Evolutionary conservation across 92 coral and sea anemone species (phyloP), one percentile per base, ranked within the genome.

Genomic region (Parazoanthus darwini): DNA sequence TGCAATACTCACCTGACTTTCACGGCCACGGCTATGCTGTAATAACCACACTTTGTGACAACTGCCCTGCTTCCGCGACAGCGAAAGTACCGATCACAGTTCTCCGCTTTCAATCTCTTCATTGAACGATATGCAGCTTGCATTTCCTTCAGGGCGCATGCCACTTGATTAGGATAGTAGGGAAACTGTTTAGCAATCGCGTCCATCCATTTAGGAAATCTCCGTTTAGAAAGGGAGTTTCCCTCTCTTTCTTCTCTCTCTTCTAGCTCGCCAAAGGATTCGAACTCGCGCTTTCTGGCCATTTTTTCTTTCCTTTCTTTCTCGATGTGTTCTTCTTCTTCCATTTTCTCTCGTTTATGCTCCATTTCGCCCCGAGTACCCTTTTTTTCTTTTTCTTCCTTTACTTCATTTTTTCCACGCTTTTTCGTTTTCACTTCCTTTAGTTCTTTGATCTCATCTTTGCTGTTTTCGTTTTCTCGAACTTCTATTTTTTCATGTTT

Each of bases 1-100:
- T 16, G 18, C n/a, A 23, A 5, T n/a, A 9, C 35, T 33, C 86
- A 90, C 93, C 91, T 92, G 35, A 88, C 67, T 29, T 85, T 68
- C 7, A 51, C 68, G 23, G 90, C 94, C 86, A 89, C 82, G 6
- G 85, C 46, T 18, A 78, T 71, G 8, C 92, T 90, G 59, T 83
- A 91, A 51, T 68, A 75, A 14, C 93, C 92, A 44, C 93, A 91
- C 46, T 73, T 39, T 6, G 92, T 76, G 26, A 76, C 92, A 4
- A 89, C 94, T 13, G 67, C 58, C 13, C 66, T 44, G 75, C 90
- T 89, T 8, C 90, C 94, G 35, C 90, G 88, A 36, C 92, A 86
- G 25, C 90, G 92, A 66, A 91, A 91, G 35, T 89, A 91, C 44
- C 80, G 85, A 23, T 91, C 94, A 23, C 92, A 91, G 89, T 85